These are phyloP conservation scores for Pica pica DNA, from an alignment of 2,113 vertebrate genomes.

Conservation along the genomic window DNA sequence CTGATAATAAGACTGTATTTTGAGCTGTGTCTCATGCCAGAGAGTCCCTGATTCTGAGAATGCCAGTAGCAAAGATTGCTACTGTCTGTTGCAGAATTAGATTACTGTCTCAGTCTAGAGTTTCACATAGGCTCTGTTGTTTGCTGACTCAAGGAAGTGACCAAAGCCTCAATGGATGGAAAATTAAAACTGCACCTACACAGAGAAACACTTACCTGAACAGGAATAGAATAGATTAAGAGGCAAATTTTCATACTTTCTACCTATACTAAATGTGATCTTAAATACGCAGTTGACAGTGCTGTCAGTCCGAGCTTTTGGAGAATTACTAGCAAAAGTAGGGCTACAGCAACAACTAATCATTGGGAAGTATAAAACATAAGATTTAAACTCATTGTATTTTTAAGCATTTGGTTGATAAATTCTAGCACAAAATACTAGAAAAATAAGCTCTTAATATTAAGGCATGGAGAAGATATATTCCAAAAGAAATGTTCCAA, in stretches of 20 bases:
- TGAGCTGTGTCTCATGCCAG: background rate
- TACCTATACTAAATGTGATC: background rate
- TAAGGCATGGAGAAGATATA: background rate
- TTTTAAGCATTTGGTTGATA: background rate
- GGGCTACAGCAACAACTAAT: background rate
- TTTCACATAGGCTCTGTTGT: background rate
- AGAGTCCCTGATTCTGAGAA: background rate
- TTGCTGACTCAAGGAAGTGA: background rate
- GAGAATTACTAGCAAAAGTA: background rate
- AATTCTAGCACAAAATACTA: background rate
- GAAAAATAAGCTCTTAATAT: background rate
- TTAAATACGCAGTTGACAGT: background rate
- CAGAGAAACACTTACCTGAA: background rate
- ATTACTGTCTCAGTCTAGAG: background rate
- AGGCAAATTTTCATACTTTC: background rate
- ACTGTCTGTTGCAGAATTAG: background rate
- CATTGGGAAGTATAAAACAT: background rate
- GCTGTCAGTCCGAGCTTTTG: background rate
- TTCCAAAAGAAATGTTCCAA: background rate
- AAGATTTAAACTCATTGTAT: background rate
- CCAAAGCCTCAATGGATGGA: background rate
- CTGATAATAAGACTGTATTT: background rate
- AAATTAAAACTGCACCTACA: background rate
- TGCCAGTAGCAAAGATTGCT: background rate
- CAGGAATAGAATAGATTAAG: background rate